These are phyloP conservation scores for Drosophila arizonae DNA, from an alignment of 1,140 invertebrate genomes.

Conservation along the genomic window DNA sequence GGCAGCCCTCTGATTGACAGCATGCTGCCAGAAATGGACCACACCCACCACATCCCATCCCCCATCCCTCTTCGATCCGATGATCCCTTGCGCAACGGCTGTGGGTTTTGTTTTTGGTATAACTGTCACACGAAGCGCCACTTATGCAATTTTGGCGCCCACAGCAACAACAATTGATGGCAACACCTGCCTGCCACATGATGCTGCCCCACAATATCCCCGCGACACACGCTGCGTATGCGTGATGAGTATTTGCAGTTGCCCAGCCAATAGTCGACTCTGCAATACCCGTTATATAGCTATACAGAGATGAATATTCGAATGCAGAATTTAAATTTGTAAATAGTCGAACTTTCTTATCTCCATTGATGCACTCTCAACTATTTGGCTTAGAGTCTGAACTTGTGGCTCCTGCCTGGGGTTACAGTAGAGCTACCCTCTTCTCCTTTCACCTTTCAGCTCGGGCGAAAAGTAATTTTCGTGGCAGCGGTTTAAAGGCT, in stretches of 20 bases:
- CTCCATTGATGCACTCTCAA: too few relatives aligned
- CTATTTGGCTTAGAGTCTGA: too few relatives aligned
- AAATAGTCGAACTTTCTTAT: too few relatives aligned
- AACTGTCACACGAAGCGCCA: constrained; percentile 34
- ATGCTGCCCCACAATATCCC: constrained; percentile 18
- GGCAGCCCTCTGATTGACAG: constrained; percentile 37
- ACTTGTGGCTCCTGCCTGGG: too few relatives aligned
- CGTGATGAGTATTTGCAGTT: constrained; percentile 33
- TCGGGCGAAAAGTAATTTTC: not conserved
- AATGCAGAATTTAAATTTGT: not conserved
- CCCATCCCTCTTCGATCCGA: not conserved
- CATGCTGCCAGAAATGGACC: not conserved
- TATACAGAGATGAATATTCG: not conserved
- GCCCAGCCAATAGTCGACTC: not conserved
- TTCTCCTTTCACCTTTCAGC: not conserved
- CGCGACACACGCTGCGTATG: constrained; percentile 56
- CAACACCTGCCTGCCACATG: constrained; percentile 28
- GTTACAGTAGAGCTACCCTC: too few relatives aligned
- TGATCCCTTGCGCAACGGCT: not conserved
- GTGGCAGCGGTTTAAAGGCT: not conserved
- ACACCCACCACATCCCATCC: not conserved
- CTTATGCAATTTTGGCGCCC: constrained; percentile 48
- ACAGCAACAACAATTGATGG: constrained; percentile 26
- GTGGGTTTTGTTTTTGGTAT: constrained; percentile 37
- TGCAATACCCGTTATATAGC: not conserved